Evolutionary conservation across 2,797 vertebrate species (phyloP).

Genomic region (Galagoides demidoff): DNA sequence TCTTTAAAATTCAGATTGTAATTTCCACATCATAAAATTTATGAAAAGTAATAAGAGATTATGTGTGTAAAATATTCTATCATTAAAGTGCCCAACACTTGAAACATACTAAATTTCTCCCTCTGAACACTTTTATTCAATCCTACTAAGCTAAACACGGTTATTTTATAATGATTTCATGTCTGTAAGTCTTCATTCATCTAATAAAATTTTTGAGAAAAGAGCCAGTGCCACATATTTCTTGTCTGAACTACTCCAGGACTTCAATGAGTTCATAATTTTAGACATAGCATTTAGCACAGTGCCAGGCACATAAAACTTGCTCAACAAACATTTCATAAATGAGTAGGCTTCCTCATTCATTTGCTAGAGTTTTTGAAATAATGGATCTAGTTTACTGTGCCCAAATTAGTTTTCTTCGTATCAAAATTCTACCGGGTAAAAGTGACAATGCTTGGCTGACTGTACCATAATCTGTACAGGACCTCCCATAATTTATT

Average conservation of each 20-base stretch:
- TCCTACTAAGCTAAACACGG: neutral
- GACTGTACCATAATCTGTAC: neutral
- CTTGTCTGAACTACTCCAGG: neutral
- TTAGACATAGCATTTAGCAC: neutral
- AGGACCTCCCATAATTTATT: neutral
- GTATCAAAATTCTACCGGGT: neutral
- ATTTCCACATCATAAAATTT: neutral
- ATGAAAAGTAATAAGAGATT: neutral
- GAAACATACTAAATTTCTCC: neutral
- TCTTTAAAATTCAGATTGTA: neutral
- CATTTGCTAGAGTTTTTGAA: neutral
- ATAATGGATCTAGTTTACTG: neutral
- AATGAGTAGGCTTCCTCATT: neutral
- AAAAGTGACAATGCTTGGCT: neutral
- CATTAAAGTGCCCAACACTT: neutral
- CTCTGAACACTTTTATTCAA: neutral
- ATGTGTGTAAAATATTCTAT: neutral
- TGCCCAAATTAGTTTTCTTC: neutral
- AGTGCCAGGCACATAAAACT: neutral
- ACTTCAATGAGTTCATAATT: neutral
- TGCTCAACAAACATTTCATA: neutral
- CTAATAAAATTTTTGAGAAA: slow-evolving; percentile 45
- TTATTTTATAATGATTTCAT: slow-evolving; percentile 42
- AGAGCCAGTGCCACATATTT: neutral
- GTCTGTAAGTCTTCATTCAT: slow-evolving; percentile 23